These are phyloP conservation scores for Hirundichthys speculiger DNA, from an alignment of 2,113 vertebrate species.

Conservation along the genomic window DNA sequence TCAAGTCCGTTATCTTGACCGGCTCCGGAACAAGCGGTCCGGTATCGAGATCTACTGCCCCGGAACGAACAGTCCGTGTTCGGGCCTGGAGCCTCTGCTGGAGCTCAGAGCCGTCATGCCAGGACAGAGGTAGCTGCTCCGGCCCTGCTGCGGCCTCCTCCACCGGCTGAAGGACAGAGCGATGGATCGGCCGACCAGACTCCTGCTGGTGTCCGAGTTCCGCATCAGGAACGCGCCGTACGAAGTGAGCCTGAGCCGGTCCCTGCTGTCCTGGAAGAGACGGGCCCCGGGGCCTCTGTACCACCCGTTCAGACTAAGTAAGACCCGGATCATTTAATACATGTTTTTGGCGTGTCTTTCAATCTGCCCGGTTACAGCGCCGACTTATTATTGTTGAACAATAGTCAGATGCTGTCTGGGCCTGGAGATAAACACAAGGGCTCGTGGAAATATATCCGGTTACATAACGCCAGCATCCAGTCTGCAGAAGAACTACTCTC, in stretches of 20 bases:
- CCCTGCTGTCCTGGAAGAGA: slow-evolving; percentile 66
- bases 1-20: too few relatives aligned
- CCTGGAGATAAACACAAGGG: not conserved
- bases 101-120: slow-evolving; percentile 35
- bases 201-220: slow-evolving; percentile 67
- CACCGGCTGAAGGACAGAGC: slow-evolving; percentile 51
- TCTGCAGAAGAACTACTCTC: too few relatives aligned
- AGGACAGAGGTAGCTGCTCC: slow-evolving; percentile 39
- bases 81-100: not conserved
- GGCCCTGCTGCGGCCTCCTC: slow-evolving; percentile 36
- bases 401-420: not conserved
- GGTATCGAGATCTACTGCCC: not conserved
- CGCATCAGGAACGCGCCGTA: slow-evolving; percentile 61
- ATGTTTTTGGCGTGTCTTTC: too few relatives aligned
- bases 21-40: too few relatives aligned
- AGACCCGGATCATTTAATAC: slow-evolving; percentile 19
- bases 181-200: slow-evolving; percentile 64
- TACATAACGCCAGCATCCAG: slow-evolving; percentile 19
- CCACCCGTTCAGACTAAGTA: slow-evolving; percentile 73
- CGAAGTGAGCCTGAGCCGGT: slow-evolving; percentile 68
- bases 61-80: rapidly evolving
- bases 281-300: slow-evolving; percentile 59
- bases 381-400: too few relatives aligned
- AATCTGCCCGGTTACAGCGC: too few relatives aligned
- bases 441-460: slow-evolving; percentile 20